A percentile compares a stretch with the other conserved stretches of the same genome.
These are phyloP conservation scores for Megaceryle alcyon DNA, from an alignment of 2,797 vertebrate genomes.

Conservation along the genomic window DNA sequence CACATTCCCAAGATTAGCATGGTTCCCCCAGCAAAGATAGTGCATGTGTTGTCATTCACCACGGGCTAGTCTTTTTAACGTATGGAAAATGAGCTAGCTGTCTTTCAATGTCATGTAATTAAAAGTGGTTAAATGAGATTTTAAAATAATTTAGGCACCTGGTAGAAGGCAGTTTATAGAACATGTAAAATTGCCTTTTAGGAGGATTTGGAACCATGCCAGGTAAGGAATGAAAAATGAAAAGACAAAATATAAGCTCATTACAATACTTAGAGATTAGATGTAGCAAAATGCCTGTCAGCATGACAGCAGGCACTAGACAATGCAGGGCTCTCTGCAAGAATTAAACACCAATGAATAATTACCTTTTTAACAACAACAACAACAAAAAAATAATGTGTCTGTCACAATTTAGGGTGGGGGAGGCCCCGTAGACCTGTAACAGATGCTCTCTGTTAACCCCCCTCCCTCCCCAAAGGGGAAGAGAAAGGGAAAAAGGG, in stretches of 20 bases:
- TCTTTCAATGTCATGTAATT: not conserved
- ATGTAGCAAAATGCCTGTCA: not conserved
- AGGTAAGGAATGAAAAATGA: not conserved
- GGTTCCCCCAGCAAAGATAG: not conserved
- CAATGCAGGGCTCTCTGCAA: not conserved
- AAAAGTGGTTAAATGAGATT: conserved; percentile 3
- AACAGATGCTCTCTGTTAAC: no score
- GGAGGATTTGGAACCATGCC: not conserved
- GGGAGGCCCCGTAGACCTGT: no score
- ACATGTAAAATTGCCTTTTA: not conserved
- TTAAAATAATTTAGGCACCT: not conserved
- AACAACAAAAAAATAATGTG: not conserved
- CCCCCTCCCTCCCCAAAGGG: no score
- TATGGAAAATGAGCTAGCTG: not conserved
- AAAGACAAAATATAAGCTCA: not conserved
- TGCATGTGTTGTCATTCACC: not conserved
- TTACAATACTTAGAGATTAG: not conserved
- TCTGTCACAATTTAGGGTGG: no score
- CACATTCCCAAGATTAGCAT: not conserved
- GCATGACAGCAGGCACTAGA: not conserved
- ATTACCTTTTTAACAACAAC: not conserved
- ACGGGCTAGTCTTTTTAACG: not conserved
- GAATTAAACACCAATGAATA: not conserved
- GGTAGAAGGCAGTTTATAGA: not conserved
- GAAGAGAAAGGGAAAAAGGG: no score